These are phyloP conservation scores for Campylomormyrus numenius DNA, from an alignment of 2,113 vertebrate genomes.

Conservation along the genomic window DNA sequence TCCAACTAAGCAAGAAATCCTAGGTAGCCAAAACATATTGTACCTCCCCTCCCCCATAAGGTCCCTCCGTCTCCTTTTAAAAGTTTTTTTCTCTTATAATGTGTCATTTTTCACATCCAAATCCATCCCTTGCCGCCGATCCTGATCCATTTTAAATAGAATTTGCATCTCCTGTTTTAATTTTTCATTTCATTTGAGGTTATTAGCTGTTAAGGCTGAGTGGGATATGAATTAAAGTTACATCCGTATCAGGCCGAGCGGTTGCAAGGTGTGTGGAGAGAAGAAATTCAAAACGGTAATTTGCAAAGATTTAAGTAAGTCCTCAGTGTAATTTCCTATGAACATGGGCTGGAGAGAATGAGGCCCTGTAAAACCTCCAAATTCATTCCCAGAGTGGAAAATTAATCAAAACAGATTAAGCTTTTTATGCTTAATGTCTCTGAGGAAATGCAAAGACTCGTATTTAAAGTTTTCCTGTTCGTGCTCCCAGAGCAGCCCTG, in stretches of 20 bases:
- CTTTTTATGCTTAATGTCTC: slow-evolving; percentile 49
- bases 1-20: neutral
- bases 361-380: slow-evolving; percentile 42
- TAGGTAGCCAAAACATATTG: neutral
- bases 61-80: neutral
- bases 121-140: neutral
- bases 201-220: slow-evolving; percentile 33
- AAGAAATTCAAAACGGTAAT: slow-evolving; percentile 27
- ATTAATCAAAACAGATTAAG: slow-evolving; percentile 55
- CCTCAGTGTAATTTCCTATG: slow-evolving; percentile 37
- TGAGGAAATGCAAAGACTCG: slow-evolving; percentile 25
- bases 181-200: slow-evolving; percentile 27
- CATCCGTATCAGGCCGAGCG: slow-evolving; percentile 24
- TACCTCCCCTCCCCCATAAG: neutral
- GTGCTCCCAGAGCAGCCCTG: slow-evolving; percentile 34
- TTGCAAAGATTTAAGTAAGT: slow-evolving; percentile 48
- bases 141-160: neutral
- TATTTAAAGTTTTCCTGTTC: slow-evolving; percentile 38
- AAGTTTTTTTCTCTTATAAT: neutral
- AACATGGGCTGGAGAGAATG: slow-evolving; percentile 24
- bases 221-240: slow-evolving; percentile 34
- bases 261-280: neutral
- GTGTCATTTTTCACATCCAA: neutral
- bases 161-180: neutral
- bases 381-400: slow-evolving; percentile 48